Conservation (phyloP, 92 coral and sea anemone genomes). For the Phenganax marumi region DNA sequence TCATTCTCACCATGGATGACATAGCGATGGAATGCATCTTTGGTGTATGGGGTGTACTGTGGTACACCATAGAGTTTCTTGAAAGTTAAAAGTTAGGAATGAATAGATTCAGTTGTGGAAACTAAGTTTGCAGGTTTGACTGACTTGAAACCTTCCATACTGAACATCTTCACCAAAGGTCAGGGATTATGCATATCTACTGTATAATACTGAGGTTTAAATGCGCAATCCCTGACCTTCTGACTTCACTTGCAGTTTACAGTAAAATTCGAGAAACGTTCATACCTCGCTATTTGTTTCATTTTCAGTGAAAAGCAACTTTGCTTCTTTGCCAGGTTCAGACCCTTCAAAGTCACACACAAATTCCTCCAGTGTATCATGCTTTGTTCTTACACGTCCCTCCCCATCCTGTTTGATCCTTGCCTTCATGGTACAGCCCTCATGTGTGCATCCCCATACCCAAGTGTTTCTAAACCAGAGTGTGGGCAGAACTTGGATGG, state of each 20-base stretch:
- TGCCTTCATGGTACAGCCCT: constrained; percentile 88
- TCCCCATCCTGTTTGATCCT: constrained; percentile 62
- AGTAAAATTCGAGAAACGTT: neutral
- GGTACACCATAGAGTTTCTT: constrained; percentile 63
- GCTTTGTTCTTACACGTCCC: constrained; percentile 72
- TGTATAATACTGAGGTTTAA: neutral
- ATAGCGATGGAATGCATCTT: constrained; percentile 93
- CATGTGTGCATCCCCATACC: constrained; percentile 99
- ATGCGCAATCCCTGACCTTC: neutral
- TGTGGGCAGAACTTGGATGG: constrained; percentile 84
- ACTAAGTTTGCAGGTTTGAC: neutral
- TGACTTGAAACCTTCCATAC: neutral
- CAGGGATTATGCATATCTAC: no score
- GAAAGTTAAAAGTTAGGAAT: neutral
- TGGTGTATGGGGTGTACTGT: constrained; percentile 84
- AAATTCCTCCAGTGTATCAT: constrained; percentile 80
- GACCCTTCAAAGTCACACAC: constrained; percentile 74
- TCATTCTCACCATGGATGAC: constrained; percentile 74
- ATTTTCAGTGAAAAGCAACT: constrained; percentile 88
- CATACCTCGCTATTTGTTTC: constrained; percentile 83
- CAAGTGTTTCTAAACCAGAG: constrained; percentile 96
- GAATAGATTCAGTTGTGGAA: neutral
- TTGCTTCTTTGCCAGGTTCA: constrained; percentile 66
- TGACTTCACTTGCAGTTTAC: neutral
- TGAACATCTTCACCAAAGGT: no score